phyloP scores from a whole-genome alignment of 1,140 invertebrate species.

The Palaemon carinicauda region DNA sequence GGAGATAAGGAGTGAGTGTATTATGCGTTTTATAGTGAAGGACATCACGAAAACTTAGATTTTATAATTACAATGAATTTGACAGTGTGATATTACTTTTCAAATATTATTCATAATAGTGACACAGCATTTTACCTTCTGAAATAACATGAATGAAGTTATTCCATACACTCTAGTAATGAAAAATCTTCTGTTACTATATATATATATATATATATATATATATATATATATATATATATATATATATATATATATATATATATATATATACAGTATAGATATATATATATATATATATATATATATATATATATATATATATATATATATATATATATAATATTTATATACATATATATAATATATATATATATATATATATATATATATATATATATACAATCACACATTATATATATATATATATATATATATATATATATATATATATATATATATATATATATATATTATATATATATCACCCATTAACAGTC shows the following conservation, averaged over 20 bases:
- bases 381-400: not conserved
- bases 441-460: not conserved
- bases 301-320: not conserved
- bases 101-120: too few species aligned
- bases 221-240: not conserved
- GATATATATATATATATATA: not conserved
- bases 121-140: too few species aligned
- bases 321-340: not conserved
- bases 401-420: not conserved
- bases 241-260: not conserved
- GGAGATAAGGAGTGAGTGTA: too few species aligned
- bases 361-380: not conserved
- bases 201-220: too few species aligned
- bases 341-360: not conserved
- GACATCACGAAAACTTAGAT: too few species aligned
- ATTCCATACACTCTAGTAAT: too few species aligned
- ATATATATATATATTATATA: not conserved
- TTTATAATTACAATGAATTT: too few species aligned
- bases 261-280: not conserved
- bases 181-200: too few species aligned
- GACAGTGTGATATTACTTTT: too few species aligned
- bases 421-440: constrained; percentile 11
- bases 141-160: too few species aligned
- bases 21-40: too few species aligned
- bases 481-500: too few species aligned